These are phyloP conservation scores for Lissonota sp. DNA, from an alignment of 2,888 invertebrate genomes.

Conservation along the genomic window DNA sequence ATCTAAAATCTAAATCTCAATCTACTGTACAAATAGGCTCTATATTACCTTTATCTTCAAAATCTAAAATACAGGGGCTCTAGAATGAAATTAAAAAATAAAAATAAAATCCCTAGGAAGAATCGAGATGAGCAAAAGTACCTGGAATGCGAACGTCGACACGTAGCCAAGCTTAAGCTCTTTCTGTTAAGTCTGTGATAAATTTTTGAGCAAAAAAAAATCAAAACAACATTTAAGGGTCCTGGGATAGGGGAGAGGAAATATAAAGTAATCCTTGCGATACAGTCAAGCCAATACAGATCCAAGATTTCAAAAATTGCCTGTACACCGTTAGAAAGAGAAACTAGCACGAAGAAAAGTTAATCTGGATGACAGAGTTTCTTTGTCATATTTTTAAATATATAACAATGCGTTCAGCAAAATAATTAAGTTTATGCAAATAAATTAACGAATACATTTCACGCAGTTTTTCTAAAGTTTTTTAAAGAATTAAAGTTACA, in stretches of 20 bases:
- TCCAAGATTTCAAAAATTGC: too few species aligned
- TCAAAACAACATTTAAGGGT: conserved; percentile 40
- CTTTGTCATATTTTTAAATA: background rate
- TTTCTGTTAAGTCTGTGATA: conserved; percentile 61
- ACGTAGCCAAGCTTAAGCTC: conserved; percentile 74
- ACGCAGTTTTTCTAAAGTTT: too few species aligned
- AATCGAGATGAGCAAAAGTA: conserved; percentile 73
- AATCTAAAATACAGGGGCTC: conserved; percentile 48
- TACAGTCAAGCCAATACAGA: too few species aligned
- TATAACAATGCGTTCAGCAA: too few species aligned
- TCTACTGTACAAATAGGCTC: background rate
- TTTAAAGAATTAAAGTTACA: too few species aligned
- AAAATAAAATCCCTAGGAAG: conserved; percentile 7
- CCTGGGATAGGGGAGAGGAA: background rate
- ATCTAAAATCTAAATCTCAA: background rate
- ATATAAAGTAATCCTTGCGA: background rate
- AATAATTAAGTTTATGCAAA: too few species aligned
- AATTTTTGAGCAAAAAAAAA: conserved; percentile 32
- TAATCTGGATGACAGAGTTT: conserved; percentile 1
- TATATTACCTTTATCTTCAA: conserved; percentile 15
- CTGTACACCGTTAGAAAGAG: too few species aligned
- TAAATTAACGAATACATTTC: too few species aligned
- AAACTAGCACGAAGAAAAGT: too few species aligned
- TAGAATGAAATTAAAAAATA: conserved; percentile 28
- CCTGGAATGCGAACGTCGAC: conserved; percentile 76